Percentiles rank a stretch among this genome's conserved stretches.
phyloP scores from a whole-genome alignment of 2,797 vertebrate species.

The Centropyge bicolor region DNA sequence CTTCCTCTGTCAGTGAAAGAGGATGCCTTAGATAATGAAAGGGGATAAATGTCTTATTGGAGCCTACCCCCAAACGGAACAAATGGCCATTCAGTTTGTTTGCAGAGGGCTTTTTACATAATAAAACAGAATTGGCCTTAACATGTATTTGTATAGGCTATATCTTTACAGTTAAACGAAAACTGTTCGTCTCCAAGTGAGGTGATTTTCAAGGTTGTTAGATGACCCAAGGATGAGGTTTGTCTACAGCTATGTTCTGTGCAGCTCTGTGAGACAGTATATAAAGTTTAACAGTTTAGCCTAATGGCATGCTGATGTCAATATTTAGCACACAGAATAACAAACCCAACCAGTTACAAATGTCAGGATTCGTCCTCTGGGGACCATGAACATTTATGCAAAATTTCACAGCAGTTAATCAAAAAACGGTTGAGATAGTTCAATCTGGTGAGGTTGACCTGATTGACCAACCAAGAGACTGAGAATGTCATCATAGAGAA shows the following conservation, averaged over 20 bases:
- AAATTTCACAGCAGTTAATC: not conserved
- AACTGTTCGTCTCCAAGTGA: not conserved
- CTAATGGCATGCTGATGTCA: too few species aligned
- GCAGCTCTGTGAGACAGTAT: not conserved
- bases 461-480: too few species aligned
- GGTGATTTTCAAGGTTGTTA: constrained; percentile 11
- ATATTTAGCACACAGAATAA: not conserved
- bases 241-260: not conserved
- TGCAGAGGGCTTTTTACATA: constrained; percentile 62
- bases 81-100: constrained; percentile 68
- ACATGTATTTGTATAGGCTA: not conserved
- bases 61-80: constrained; percentile 57
- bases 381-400: not conserved
- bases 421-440: not conserved
- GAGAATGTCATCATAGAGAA: too few species aligned
- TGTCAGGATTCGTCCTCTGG: not conserved
- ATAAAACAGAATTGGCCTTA: constrained; percentile 40
- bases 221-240: not conserved
- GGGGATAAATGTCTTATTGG: constrained; percentile 68
- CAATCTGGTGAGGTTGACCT: not conserved
- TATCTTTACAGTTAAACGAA: constrained; percentile 7
- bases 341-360: not conserved
- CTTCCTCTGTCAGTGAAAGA: constrained; percentile 60
- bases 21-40: constrained; percentile 70
- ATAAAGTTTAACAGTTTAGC: not conserved